Evolutionary conservation across 2,797 vertebrate species (phyloP).

Genomic region (Phyllotis vaccarum): DNA sequence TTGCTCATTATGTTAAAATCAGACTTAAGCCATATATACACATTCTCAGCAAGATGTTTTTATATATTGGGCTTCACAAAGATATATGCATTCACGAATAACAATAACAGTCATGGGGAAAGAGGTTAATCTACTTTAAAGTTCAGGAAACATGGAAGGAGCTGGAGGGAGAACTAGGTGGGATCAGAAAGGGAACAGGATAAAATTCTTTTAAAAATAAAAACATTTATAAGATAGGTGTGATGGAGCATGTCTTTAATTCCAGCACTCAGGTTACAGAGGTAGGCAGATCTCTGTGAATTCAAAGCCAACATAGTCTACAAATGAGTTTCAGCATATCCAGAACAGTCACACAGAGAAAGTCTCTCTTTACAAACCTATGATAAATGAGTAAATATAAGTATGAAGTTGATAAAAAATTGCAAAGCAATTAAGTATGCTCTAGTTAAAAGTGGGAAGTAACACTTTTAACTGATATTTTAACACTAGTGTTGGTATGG

Average conservation of each 20-base stretch:
- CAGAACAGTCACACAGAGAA: too few relatives aligned
- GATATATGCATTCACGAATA: neutral
- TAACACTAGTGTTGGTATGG: fast-evolving
- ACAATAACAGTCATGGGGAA: neutral
- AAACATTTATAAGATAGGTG: neutral
- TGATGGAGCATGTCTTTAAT: too few relatives aligned
- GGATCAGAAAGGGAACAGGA: neutral
- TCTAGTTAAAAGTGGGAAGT: neutral
- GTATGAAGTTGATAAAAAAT: neutral
- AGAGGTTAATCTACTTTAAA: neutral
- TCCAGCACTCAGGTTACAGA: too few relatives aligned
- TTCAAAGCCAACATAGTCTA: too few relatives aligned
- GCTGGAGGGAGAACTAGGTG: neutral
- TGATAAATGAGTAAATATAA: neutral
- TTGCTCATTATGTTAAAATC: neutral
- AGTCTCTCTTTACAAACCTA: too few relatives aligned
- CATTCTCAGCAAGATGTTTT: neutral
- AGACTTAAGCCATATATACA: neutral
- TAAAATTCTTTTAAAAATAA: neutral
- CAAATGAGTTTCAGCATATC: too few relatives aligned
- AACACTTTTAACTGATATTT: neutral
- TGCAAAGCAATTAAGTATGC: neutral
- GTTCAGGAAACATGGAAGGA: neutral
- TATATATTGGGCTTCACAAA: neutral
- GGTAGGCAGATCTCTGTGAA: too few relatives aligned